Evolutionary conservation across 2,888 invertebrate species (phyloP).

Genomic region (Cerastoderma edule): DNA sequence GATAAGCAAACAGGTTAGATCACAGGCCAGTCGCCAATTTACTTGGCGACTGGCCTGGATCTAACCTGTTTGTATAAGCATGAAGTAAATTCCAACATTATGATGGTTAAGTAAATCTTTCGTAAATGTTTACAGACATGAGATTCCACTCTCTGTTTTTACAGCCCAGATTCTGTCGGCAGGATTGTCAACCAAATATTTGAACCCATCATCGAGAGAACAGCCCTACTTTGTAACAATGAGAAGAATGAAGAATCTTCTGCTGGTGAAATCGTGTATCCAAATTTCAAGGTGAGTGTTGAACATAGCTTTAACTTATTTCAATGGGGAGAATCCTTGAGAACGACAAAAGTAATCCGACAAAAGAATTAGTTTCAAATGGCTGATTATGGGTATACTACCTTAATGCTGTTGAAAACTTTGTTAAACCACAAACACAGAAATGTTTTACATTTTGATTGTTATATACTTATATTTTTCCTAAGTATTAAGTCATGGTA

Average conservation of each 20-base stretch:
- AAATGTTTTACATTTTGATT: background rate
- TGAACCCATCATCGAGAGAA: conserved; percentile 55
- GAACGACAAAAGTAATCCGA: background rate
- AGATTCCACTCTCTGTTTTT: conserved; percentile 12
- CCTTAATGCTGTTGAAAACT: background rate
- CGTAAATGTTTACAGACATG: background rate
- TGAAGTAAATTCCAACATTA: background rate
- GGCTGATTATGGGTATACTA: background rate
- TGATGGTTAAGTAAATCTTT: background rate
- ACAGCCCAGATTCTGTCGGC: conserved; percentile 44
- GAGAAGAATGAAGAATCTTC: background rate
- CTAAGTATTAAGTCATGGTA: background rate
- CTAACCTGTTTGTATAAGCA: background rate
- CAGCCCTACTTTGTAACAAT: background rate
- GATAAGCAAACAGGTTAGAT: background rate
- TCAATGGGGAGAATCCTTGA: background rate
- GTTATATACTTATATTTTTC: background rate
- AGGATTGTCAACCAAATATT: conserved; percentile 61
- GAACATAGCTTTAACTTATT: background rate
- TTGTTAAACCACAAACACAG: background rate
- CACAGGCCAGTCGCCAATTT: background rate
- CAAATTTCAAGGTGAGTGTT: conserved; percentile 36
- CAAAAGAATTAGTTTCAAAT: background rate
- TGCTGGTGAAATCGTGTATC: conserved; percentile 31
- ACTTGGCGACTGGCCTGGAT: background rate